phyloP scores from a whole-genome alignment of 2,797 vertebrate species.

The Gymnopithys bicolor region DNA sequence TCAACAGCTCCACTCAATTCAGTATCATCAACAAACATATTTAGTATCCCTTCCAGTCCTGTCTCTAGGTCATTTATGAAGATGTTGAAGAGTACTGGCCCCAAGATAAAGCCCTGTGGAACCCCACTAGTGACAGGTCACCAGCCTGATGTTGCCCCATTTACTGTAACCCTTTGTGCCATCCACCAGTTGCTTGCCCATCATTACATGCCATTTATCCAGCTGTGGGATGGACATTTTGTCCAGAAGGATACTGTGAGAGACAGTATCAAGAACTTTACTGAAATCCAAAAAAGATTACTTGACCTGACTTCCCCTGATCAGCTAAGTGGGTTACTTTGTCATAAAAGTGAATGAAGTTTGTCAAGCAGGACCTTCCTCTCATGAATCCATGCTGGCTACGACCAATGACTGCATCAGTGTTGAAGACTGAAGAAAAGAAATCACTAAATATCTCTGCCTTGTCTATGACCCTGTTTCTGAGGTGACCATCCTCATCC shows the following conservation, averaged over 20 bases:
- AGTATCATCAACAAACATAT: not conserved
- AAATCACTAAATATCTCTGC: not conserved
- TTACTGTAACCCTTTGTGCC: not conserved
- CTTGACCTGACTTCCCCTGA: not conserved
- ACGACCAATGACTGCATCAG: fast-evolving
- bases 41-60: fast-evolving
- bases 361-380: not conserved
- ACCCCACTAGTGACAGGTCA: not conserved
- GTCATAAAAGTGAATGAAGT: not conserved
- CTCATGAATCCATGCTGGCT: not conserved
- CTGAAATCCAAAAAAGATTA: not conserved
- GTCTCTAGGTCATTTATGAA: not conserved
- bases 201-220: not conserved
- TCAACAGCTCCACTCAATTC: not conserved
- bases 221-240: not conserved
- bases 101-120: not conserved
- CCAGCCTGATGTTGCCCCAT: not conserved
- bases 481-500: not conserved
- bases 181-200: not conserved
- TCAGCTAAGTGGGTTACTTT: not conserved
- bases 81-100: not conserved
- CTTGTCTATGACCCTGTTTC: too few species aligned
- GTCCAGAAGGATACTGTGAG: not conserved
- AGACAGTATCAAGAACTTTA: not conserved
- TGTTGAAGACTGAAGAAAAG: not conserved